phyloP scores from a whole-genome alignment of 1,140 invertebrate genomes.

The Nasonia longicornis region DNA sequence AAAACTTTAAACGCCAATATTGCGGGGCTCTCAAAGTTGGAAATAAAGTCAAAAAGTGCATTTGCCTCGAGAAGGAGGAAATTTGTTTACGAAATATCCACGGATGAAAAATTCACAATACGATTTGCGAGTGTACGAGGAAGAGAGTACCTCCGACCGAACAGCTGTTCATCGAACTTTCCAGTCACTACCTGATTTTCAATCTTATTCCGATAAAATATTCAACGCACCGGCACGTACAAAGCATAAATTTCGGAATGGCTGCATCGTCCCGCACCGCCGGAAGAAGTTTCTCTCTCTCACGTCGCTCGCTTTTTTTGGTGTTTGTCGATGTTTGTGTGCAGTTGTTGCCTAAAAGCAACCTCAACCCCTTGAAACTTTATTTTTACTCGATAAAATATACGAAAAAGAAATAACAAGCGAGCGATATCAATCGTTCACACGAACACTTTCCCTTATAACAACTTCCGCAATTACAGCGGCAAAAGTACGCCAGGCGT shows the following conservation, averaged over 20 bases:
- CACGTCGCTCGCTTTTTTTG: too few species aligned
- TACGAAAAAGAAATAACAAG: too few species aligned
- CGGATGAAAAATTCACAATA: constrained; percentile 4
- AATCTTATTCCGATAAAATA: constrained; percentile 21
- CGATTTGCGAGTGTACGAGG: neutral
- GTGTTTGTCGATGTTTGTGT: neutral
- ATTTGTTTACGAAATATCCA: neutral
- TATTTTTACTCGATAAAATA: too few species aligned
- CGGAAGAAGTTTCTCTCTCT: constrained; percentile 3
- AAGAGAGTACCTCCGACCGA: neutral
- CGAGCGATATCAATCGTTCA: too few species aligned
- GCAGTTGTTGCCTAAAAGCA: too few species aligned
- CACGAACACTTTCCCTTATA: too few species aligned
- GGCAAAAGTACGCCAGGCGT: too few species aligned
- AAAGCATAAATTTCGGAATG: constrained; percentile 10
- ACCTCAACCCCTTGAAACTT: neutral
- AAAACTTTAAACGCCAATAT: neutral
- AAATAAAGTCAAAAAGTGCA: neutral
- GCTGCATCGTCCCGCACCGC: neutral
- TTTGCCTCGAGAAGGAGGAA: neutral
- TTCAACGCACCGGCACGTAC: constrained; percentile 9
- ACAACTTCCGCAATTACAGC: too few species aligned
- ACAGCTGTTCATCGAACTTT: constrained; percentile 17
- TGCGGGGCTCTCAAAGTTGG: neutral
- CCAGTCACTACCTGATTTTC: constrained; percentile 6